Percentiles rank a stretch among this genome's conserved stretches.
Conservation (phyloP, 2,113 vertebrate species). For the Atrichornis clamosus region DNA sequence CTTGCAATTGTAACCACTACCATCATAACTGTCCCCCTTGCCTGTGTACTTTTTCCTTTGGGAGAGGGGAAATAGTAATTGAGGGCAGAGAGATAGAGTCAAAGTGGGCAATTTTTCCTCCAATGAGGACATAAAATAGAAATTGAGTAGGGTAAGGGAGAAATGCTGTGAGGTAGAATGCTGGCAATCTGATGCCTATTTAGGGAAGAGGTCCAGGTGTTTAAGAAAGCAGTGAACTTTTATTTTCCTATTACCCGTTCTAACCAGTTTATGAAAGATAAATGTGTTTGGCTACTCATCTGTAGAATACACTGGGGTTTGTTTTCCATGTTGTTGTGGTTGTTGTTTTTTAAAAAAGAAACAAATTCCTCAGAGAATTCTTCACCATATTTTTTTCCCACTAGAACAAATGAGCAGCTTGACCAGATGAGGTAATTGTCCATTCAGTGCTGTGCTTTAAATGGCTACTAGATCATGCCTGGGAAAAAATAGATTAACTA, state of each 20-base stretch:
- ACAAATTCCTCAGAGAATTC: background rate
- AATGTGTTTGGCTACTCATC: background rate
- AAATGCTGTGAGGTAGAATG: background rate
- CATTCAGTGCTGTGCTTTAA: background rate
- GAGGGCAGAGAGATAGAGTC: background rate
- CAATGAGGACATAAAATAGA: background rate
- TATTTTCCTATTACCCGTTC: background rate
- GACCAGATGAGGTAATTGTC: background rate
- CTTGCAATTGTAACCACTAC: background rate
- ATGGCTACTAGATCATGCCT: background rate
- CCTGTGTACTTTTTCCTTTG: background rate
- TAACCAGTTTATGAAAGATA: background rate
- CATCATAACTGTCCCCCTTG: fast-evolving
- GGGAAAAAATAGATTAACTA: background rate
- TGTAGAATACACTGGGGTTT: background rate
- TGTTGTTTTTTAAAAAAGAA: background rate
- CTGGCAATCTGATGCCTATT: background rate
- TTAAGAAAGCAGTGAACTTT: background rate
- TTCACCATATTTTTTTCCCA: background rate
- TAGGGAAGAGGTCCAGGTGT: background rate
- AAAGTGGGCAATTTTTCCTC: background rate
- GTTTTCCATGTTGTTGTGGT: background rate
- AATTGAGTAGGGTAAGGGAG: background rate
- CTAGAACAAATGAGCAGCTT: background rate
- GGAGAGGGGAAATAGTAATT: fast-evolving